Evolutionary conservation across 2,797 vertebrate genomes (phyloP).

Genomic region (Ptychobarbus kaznakovi): DNA sequence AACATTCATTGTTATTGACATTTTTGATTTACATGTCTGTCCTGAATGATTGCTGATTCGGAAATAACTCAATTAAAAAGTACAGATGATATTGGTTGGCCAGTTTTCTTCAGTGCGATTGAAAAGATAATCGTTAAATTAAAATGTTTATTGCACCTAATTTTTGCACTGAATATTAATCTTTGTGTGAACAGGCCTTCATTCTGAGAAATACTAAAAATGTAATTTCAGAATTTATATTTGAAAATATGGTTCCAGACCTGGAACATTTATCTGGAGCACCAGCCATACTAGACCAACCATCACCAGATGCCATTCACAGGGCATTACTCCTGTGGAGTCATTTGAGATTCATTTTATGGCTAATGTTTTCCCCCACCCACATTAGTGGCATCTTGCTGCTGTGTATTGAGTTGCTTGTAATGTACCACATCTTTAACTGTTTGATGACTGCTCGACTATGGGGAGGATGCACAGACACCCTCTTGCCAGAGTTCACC

Average conservation of each 20-base stretch:
- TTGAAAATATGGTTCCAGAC: conserved; percentile 1
- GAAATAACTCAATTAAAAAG: neutral
- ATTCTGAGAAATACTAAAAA: neutral
- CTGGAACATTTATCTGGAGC: neutral
- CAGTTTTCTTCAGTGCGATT: neutral
- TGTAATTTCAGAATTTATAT: neutral
- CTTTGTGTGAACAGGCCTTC: neutral
- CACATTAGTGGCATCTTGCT: neutral
- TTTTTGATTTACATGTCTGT: neutral
- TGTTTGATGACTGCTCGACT: neutral
- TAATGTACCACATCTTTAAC: neutral
- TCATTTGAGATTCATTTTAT: conserved; percentile 34
- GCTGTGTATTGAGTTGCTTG: neutral
- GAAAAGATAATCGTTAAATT: neutral
- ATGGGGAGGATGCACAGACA: neutral
- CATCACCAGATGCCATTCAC: neutral
- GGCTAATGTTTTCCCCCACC: neutral
- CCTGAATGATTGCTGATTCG: conserved; percentile 45
- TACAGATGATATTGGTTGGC: neutral
- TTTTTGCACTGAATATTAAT: neutral
- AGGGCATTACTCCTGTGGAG: conserved; percentile 22
- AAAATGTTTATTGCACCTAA: neutral
- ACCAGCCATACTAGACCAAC: conserved; percentile 5
- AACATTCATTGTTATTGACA: neutral
- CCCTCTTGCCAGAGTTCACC: neutral